Base-by-base conservation (phyloP, 1,140 invertebrate genomes). In the Ooceraea biroi region DNA sequence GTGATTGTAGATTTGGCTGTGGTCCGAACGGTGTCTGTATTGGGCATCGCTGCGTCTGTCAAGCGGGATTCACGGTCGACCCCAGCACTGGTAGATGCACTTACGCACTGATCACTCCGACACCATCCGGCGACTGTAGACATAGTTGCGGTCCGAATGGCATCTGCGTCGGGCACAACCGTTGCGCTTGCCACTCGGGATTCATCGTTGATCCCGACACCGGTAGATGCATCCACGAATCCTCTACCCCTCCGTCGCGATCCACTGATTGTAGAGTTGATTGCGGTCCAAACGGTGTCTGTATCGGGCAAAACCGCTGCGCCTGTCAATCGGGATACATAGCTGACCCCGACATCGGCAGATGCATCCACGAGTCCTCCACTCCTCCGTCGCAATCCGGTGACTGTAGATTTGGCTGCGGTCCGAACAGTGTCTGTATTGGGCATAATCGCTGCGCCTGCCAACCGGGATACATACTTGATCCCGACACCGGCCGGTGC, bases 371-470 rank as follows among this genome's bases (percentile, higher is more conserved):
- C 11, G 68, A 36, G 0, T 4, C 30, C 7, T 36, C 36, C 7
- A 36, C 0, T 57, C 46, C 1, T 22, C 76, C 41, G 5, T 55
- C 36, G 46, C 66, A 50, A 30, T 11, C 46, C 25, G 65, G 27
- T 12, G 50, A 80, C 0, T 89, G 88, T 27, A 80, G 60, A 11
- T 25, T 46, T 27, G 82, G 48, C 10, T 89, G 88, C 48, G 87
- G 88, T 7, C 36, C 77, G 0, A 89, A 92, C 69, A 86, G 87
- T 25, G 36, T 30, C 12, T 92, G 91, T 73, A 46, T 89, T 0
- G 82, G 74, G 0, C 82, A 84, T 0, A 95, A 95, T n/a, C 92
- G 93, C 2, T 96, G 96, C 82, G 90, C 12, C 0, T 94, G 94
- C 71, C 60, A 85, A 8, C 4, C 65, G 3, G 92, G 91, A 17